Percentiles rank a stretch among this genome's conserved stretches.
These are phyloP conservation scores for Grapholita molesta DNA, from an alignment of 1,140 invertebrate species.

Conservation along the genomic window DNA sequence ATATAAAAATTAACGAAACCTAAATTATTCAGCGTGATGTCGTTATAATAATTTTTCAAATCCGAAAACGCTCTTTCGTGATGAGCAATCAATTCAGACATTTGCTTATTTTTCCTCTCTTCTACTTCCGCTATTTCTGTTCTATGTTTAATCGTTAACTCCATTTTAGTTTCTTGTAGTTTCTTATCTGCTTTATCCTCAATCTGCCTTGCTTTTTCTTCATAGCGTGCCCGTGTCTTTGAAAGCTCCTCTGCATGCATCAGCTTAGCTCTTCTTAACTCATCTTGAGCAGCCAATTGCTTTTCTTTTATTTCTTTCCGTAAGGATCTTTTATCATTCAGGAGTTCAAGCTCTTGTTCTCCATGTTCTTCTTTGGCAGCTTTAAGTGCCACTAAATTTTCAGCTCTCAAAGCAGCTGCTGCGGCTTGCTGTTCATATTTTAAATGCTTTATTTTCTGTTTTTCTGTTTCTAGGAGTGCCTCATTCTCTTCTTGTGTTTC, in stretches of 20 bases:
- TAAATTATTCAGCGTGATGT: conserved; percentile 94
- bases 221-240: conserved; percentile 84
- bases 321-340: conserved; percentile 88
- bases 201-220: conserved; percentile 86
- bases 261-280: conserved; percentile 61
- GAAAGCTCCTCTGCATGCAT: conserved; percentile 81
- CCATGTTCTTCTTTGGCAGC: conserved; percentile 79
- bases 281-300: conserved; percentile 81
- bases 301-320: conserved; percentile 87
- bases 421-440: conserved; percentile 94
- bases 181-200: conserved; percentile 88
- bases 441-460: conserved; percentile 95
- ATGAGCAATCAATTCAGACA: conserved; percentile 87
- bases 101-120: conserved; percentile 92
- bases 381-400: conserved; percentile 69
- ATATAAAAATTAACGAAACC: conserved; percentile 49
- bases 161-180: conserved; percentile 84
- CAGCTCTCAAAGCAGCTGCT: conserved; percentile 84
- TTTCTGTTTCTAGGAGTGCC: conserved; percentile 91
- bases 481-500: conserved; percentile 92
- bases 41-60: conserved; percentile 96
- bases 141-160: conserved; percentile 84
- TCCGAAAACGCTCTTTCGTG: conserved; percentile 92
- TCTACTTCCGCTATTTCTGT: conserved; percentile 92
- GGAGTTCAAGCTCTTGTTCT: conserved; percentile 86